phyloP scores from a whole-genome alignment of 1,140 invertebrate genomes.

The Heterodera schachtii region DNA sequence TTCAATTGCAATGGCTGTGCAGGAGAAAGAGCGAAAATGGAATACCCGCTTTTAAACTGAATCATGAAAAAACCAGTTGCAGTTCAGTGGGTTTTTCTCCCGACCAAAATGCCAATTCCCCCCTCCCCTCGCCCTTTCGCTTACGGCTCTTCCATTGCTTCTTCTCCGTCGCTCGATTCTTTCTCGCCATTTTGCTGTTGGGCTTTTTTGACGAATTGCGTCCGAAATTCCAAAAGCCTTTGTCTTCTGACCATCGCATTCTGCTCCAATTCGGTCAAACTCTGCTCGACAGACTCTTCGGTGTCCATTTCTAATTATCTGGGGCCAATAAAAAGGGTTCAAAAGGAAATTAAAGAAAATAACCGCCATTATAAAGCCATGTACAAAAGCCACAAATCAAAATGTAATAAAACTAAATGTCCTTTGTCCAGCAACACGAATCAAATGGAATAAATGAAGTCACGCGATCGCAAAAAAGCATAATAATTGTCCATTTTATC shows the following conservation, averaged over 20 bases:
- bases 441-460: constrained; percentile 63
- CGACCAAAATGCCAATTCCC: no score
- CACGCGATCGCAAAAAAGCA: constrained; percentile 57
- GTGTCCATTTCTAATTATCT: constrained; percentile 27
- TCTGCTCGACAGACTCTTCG: constrained; percentile 37
- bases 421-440: constrained; percentile 18
- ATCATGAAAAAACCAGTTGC: no score
- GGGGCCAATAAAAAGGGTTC: no score
- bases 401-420: constrained; percentile 34
- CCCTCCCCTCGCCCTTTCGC: no score
- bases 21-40: no score
- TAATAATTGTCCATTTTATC: constrained; percentile 63
- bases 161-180: constrained; percentile 2
- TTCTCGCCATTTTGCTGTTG: constrained; percentile 17
- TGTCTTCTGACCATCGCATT: constrained; percentile 47
- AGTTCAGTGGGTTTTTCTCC: no score
- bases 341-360: no score
- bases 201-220: constrained; percentile 4
- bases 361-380: no score
- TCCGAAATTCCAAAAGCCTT: constrained; percentile 36
- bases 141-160: neutral
- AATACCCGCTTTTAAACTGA: no score
- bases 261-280: constrained; percentile 50
- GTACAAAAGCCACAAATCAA: constrained; percentile 25
- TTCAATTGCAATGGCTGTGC: no score